Conservation (phyloP, 2,797 vertebrate species). For the Catostomus latipinnis region DNA sequence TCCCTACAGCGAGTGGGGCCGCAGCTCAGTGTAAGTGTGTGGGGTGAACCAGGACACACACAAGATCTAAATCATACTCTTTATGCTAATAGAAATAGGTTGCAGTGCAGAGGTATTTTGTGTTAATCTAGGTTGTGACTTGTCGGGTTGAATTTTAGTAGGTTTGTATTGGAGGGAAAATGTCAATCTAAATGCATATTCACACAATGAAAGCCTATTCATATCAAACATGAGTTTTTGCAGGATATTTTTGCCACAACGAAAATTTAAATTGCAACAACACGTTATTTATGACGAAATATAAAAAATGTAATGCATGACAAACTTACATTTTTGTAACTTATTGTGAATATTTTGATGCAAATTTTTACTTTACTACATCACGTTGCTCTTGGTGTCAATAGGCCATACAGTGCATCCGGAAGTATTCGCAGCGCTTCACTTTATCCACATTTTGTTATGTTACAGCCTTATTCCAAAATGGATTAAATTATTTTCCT, state of each 20-base stretch:
- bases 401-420: background rate
- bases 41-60: constrained; percentile 36
- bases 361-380: too few relatives aligned
- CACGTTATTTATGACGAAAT: too few relatives aligned
- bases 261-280: too few relatives aligned
- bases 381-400: background rate
- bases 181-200: background rate
- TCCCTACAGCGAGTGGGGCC: constrained; percentile 61
- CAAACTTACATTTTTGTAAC: too few relatives aligned
- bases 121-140: constrained; percentile 2
- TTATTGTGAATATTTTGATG: too few relatives aligned
- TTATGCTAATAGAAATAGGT: background rate
- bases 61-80: background rate
- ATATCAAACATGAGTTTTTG: background rate
- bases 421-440: too few relatives aligned
- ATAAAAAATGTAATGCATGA: too few relatives aligned
- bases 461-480: too few relatives aligned
- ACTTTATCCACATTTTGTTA: too few relatives aligned
- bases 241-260: too few relatives aligned
- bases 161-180: background rate
- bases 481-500: too few relatives aligned
- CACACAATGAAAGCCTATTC: background rate
- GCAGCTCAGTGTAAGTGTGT: constrained; percentile 61
- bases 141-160: background rate
- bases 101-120: background rate